phyloP scores from a whole-genome alignment of 2,888 invertebrate genomes.

The Therioaphis trifolii region DNA sequence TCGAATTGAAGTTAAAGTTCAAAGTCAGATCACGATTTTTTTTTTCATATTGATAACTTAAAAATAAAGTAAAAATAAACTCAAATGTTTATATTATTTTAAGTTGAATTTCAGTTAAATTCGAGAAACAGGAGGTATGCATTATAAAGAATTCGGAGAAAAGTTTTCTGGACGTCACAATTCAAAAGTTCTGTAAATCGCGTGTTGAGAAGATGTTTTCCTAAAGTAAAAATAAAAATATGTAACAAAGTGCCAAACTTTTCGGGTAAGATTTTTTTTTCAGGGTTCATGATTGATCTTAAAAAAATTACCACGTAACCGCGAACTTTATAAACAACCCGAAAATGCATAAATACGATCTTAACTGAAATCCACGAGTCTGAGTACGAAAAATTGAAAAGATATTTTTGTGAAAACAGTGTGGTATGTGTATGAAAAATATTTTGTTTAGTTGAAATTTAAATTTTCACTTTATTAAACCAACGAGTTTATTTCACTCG shows the following conservation, averaged over 20 bases:
- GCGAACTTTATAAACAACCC: not conserved
- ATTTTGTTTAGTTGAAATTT: too few species aligned
- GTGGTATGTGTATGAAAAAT: too few species aligned
- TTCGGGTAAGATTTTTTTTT: not conserved
- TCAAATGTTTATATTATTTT: slow-evolving; percentile 31
- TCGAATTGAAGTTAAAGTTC: slow-evolving; percentile 38
- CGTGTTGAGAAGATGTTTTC: slow-evolving; percentile 39
- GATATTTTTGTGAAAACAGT: too few species aligned
- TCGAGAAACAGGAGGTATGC: slow-evolving; percentile 29
- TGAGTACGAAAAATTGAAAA: too few species aligned
- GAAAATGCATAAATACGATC: not conserved
- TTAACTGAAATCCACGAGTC: not conserved
- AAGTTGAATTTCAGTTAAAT: slow-evolving; percentile 30
- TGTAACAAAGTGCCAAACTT: slow-evolving; percentile 43
- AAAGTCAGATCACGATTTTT: slow-evolving; percentile 39
- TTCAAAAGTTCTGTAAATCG: slow-evolving; percentile 42
- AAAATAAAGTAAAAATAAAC: slow-evolving; percentile 27
- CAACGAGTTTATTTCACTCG: too few species aligned
- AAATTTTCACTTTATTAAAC: too few species aligned
- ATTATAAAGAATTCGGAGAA: slow-evolving; percentile 33
- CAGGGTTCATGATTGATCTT: slow-evolving; percentile 25
- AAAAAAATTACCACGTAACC: slow-evolving; percentile 41
- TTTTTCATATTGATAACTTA: slow-evolving; percentile 20
- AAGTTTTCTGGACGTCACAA: slow-evolving; percentile 46
- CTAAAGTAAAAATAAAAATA: slow-evolving; percentile 51